phyloP scores from a whole-genome alignment of 2,797 vertebrate genomes.

The Coluber constrictor region DNA sequence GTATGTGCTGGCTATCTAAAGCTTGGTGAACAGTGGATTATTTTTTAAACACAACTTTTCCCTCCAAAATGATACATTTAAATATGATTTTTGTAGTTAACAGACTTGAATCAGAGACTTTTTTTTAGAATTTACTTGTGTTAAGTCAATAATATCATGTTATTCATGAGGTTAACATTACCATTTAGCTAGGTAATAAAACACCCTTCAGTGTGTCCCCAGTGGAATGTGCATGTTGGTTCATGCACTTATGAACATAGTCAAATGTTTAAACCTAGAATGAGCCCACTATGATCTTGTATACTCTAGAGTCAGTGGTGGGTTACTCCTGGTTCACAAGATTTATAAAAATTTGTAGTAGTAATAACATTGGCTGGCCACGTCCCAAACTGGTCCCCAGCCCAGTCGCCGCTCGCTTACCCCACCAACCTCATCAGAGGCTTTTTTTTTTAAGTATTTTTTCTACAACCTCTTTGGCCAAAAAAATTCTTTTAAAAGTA shows the following conservation, averaged over 20 bases:
- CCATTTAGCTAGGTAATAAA: not conserved
- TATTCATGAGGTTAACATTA: not conserved
- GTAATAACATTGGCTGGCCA: too few species aligned
- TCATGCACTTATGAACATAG: not conserved
- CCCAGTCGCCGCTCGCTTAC: too few species aligned
- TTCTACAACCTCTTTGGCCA: too few species aligned
- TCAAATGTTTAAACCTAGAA: not conserved
- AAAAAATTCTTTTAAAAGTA: too few species aligned
- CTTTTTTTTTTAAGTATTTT: too few species aligned
- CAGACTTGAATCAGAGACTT: not conserved
- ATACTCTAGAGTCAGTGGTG: not conserved
- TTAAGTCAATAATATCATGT: not conserved
- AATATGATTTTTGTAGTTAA: not conserved
- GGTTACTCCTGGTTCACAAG: too few species aligned
- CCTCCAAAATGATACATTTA: not conserved
- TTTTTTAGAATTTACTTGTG: not conserved
- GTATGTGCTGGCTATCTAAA: constrained; percentile 63
- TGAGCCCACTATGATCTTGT: not conserved
- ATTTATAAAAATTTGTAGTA: too few species aligned
- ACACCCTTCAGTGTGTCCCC: not conserved
- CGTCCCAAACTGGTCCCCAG: too few species aligned
- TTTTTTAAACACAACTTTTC: not conserved
- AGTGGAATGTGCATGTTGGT: not conserved
- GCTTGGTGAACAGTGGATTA: not conserved
- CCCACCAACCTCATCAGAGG: too few species aligned